Base-by-base conservation (phyloP, 2,113 vertebrate species). In the Mustela lutreola region DNA sequence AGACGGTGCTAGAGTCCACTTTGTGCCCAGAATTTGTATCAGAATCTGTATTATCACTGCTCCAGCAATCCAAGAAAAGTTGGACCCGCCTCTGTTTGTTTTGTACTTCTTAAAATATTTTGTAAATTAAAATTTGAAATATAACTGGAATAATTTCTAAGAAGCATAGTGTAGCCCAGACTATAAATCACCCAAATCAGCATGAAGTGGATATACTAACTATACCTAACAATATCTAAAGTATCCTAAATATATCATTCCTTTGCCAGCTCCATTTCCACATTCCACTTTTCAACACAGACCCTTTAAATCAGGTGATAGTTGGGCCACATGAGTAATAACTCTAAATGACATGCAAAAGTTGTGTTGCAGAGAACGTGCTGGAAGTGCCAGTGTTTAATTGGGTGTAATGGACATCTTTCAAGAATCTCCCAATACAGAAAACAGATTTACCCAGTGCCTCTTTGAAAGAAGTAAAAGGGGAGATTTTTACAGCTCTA, bases 51-150 rank as follows among this genome's bases (percentile, higher is more conserved):
- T 86, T 75, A 62, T 31, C 28, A 19, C 90, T 80, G 31, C 60
- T 93, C 56, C 73, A 88, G 83, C 36, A 62, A 79, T 86, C 92
- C 63, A 97, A 94, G 73, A 94, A 89, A 96, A 89, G 60, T 94
- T 96, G 96, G 97, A 80, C 67, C 73, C 21, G 15, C 96, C 97
- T 98, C 89, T 96, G 94, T 97, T 87, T 96, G 97, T 97, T 98
- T 50, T 97, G 95, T 60, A 86, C 75, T 92, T 84, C 87, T 89
- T 95, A 97, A 98, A 95, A 91, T 92, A 97, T 92, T 98, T 98
- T 97, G 84, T 92, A 60, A 11, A 3, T 98, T 98, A 97, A 97
- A 96, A 85, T 86, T 85, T 97, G 63, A 96, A 95, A 88, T 79
- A 70, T 76, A 96, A 81, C 86, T 53, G 82, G 91, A 94, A 97